phyloP scores from a whole-genome alignment of 2,797 vertebrate genomes.

The Meda fulgida region DNA sequence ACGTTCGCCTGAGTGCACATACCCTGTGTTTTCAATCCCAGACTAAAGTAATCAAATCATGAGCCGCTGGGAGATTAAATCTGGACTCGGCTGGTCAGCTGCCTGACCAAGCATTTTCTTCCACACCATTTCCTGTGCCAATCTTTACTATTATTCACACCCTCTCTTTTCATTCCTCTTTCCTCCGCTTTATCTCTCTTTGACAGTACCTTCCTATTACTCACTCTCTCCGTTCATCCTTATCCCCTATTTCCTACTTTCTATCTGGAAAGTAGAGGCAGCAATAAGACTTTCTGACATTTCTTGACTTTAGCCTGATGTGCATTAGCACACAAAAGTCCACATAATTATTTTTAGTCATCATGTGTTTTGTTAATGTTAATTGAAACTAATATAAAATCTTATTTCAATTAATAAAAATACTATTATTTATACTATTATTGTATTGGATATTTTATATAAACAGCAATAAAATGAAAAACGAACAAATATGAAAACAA shows the following conservation, averaged over 20 bases:
- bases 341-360: not conserved
- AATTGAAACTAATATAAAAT: too few relatives aligned
- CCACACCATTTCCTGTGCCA: slow-evolving; percentile 70
- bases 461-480: not conserved
- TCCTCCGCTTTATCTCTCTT: slow-evolving; percentile 36
- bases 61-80: slow-evolving; percentile 74
- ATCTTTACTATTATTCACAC: slow-evolving; percentile 53
- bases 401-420: too few relatives aligned
- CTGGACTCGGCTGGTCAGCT: slow-evolving; percentile 71
- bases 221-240: slow-evolving; percentile 31
- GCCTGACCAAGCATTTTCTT: slow-evolving; percentile 75
- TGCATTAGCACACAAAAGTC: not conserved
- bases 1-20: slow-evolving; percentile 68
- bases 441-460: too few relatives aligned
- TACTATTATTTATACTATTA: too few relatives aligned
- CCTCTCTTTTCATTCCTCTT: slow-evolving; percentile 53
- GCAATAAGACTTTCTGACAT: slow-evolving; percentile 21
- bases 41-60: slow-evolving; percentile 72
- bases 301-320: not conserved
- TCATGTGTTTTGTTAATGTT: too few relatives aligned
- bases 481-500: not conserved
- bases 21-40: slow-evolving; percentile 70
- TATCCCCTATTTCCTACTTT: not conserved
- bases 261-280: slow-evolving; percentile 51
- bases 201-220: slow-evolving; percentile 39